Percentiles rank a stretch among this genome's conserved stretches.
Conservation (phyloP, 2,888 invertebrate genomes). For the Marronus borbonicus region DNA sequence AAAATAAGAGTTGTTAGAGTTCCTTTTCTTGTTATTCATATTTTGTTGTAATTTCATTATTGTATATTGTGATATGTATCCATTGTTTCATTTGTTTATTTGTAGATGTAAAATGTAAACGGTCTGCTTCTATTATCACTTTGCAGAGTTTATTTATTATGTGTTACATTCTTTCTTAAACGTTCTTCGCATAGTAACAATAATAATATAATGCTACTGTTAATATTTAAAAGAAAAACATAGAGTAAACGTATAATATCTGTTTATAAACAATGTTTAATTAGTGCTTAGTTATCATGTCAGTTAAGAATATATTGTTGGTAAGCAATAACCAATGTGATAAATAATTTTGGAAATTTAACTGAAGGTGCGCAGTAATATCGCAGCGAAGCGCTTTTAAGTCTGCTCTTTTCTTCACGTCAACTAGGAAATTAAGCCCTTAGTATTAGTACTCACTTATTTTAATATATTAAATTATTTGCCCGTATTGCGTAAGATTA, state of each 20-base stretch:
- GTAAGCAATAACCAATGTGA: constrained; percentile 61
- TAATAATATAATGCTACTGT: constrained; percentile 37
- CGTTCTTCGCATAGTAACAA: constrained; percentile 30
- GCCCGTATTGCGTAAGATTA: not conserved
- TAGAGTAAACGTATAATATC: constrained; percentile 37
- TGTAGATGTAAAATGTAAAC: constrained; percentile 39
- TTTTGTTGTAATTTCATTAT: constrained; percentile 45
- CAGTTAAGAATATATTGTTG: constrained; percentile 53
- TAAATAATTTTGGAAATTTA: constrained; percentile 51
- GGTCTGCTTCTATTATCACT: constrained; percentile 44
- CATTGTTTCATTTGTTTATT: constrained; percentile 43
- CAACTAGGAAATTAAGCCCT: constrained; percentile 21
- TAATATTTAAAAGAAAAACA: constrained; percentile 19
- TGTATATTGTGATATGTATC: constrained; percentile 46
- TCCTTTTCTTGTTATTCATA: constrained; percentile 43
- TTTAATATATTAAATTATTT: constrained; percentile 38
- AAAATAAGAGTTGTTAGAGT: constrained; percentile 44
- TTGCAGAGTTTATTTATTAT: constrained; percentile 45
- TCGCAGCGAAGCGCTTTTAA: constrained; percentile 33
- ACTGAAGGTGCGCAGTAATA: constrained; percentile 23
- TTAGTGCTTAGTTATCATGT: constrained; percentile 50
- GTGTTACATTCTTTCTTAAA: constrained; percentile 36
- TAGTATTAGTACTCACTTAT: constrained; percentile 36
- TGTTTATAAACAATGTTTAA: constrained; percentile 45
- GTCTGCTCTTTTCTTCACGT: constrained; percentile 4